phyloP scores from a whole-genome alignment of 2,113 vertebrate genomes.

The Ophthalmolycus amberensis region DNA sequence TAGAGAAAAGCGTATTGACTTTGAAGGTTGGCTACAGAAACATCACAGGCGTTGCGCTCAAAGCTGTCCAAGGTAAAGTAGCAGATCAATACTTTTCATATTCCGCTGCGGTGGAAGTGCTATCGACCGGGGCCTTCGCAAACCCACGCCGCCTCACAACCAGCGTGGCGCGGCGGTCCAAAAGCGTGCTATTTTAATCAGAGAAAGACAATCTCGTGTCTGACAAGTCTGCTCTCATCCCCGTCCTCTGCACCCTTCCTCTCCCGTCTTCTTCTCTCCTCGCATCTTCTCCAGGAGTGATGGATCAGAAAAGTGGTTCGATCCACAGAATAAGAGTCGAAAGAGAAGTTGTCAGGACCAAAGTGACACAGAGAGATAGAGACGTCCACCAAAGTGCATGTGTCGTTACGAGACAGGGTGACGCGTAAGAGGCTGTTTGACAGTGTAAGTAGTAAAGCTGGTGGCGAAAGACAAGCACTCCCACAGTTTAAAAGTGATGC shows the following conservation, averaged over 20 bases:
- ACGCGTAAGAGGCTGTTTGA: slow-evolving; percentile 61
- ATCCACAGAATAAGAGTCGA: slow-evolving; percentile 59
- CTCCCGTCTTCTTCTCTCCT: slow-evolving; percentile 5
- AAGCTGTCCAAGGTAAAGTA: slow-evolving; percentile 76
- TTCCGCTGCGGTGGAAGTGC: slow-evolving; percentile 74
- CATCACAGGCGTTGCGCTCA: slow-evolving; percentile 76
- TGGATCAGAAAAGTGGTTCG: slow-evolving; percentile 65
- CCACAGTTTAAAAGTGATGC: slow-evolving; percentile 23
- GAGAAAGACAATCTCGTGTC: slow-evolving; percentile 45
- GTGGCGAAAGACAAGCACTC: slow-evolving; percentile 36
- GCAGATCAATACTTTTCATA: slow-evolving; percentile 85
- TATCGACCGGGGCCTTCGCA: slow-evolving; percentile 78
- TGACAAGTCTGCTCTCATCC: slow-evolving; percentile 40
- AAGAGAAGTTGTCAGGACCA: slow-evolving; percentile 69
- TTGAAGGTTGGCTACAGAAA: slow-evolving; percentile 77
- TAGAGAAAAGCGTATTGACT: slow-evolving; percentile 75
- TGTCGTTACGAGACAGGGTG: slow-evolving; percentile 61
- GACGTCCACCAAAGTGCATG: slow-evolving; percentile 51
- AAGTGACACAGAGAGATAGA: slow-evolving; percentile 64
- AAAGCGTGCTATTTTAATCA: slow-evolving; percentile 81
- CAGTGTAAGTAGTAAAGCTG: slow-evolving; percentile 38
- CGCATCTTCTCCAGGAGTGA: slow-evolving; percentile 35
- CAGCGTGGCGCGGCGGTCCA: slow-evolving; percentile 35
- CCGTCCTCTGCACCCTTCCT: slow-evolving; percentile 6
- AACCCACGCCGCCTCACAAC: slow-evolving; percentile 61